Base-by-base conservation (phyloP, 2,888 invertebrate genomes). In the Drosophila neutralis region DNA sequence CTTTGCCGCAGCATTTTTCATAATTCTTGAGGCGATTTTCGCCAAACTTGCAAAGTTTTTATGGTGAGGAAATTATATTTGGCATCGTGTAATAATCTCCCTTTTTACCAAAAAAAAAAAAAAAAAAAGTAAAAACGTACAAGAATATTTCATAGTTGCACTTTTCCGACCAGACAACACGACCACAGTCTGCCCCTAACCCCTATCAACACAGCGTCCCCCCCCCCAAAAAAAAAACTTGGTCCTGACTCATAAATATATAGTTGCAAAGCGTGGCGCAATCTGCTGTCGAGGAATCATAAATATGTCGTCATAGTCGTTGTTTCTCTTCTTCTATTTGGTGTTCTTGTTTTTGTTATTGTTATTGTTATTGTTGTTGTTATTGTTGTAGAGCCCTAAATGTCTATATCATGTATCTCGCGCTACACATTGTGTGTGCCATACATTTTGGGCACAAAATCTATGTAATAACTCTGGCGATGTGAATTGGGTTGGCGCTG, bases 121-220 rank as follows among this genome's bases (percentile, higher is more conserved):
- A 29, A 15, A 66, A 27, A 15, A 69, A 72, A 57, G 56, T 52
- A 63, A 65, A 58, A 27, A 29, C 24, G 53, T 62, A 8, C 53
- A 73, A 80, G 79, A 57, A 84, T 87, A 87, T 87, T 80, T 89
- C 85, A 87, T 78, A 89, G 89, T 87, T 87, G 89, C 89, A 87
- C 81, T 87, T 78, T 87, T 52, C 69, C 80, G 71, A 80, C 31
- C 61, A 21, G 27, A 5, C 49, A 27, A n/a, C 24, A n/a, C 38
- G n/a, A 15, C 24, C 38, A 29, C 27, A 29, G 36, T 29, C 54
- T n/a, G 54, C 54, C 27, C 38, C 11, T n/a, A n/a, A 13, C 13
- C 54, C 36, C 38, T 54, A 54, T 33, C 21, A 21, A 7, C 45
- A 45, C 11, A 10, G n/a, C 10, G 7, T 2, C 5, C 18, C 5